Evolutionary conservation across 1,140 invertebrate genomes (phyloP), one percentile per base, ranked within the genome.

Genomic region (Antheraea mylitta): DNA sequence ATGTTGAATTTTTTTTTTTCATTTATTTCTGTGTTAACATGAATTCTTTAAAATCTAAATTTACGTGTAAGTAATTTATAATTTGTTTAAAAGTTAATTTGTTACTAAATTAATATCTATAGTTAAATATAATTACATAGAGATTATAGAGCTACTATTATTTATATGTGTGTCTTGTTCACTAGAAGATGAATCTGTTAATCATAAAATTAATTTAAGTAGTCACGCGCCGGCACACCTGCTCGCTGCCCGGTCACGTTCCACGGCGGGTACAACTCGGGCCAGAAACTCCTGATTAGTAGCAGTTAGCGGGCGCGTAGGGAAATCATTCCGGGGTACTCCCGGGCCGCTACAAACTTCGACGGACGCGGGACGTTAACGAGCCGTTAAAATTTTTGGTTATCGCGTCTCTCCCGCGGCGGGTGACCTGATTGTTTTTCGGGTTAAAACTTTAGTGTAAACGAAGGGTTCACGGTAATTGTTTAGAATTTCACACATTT

Each of bases 301-400:
- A 19, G 60, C 60, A 61, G 60, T 61, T 61, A 61, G 60, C 60
- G 30, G 60, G 60, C 60, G 60, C 60, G 60, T 30, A 36, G 60
- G 60, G 45, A 61, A 61, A 61, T 61, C 18, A 61, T 30, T 61
- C 30, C 19, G 60, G 38, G 38, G 38, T 42, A 42, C 38, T 42
- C 8, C 38, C 38, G 38, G 60, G 60, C 9, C 60, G 19, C 11
- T 18, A 10, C 7, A 61, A 61, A 61, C 19, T 61, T 61, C 11
- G 8, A n/a, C 30, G 60, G 60, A 16, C 30, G 19, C 30, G 13
- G 19, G 60, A 36, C 18, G 45, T 53, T 16, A 53, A 53, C 45
- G 45, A 53, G 45, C 45, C 45, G 45, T 53, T 53, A 53, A 53
- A 53, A 53, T 53, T 53, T 53, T 53, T 53, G 45, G 16, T 53